Evolutionary conservation across 2,797 vertebrate species (phyloP), one percentile per base, ranked within the genome.

Genomic region (Pipistrellus kuhlii): DNA sequence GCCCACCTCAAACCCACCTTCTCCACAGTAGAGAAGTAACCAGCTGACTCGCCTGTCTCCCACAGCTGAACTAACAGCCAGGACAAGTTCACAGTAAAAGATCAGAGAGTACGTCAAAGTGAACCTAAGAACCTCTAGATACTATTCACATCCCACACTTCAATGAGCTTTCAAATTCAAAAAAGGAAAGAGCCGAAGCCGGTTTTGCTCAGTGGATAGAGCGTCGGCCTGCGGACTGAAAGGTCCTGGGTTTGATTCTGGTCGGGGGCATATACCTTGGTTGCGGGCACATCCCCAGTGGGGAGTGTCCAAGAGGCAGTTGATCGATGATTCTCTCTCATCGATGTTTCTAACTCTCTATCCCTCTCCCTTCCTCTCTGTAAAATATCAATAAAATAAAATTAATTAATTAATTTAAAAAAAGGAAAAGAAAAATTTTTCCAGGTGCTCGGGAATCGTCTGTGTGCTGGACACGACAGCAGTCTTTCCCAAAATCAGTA

Each of bases 131-230:
- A 81, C 32, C 48, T 68, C 32, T 38, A 66, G 8, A 27, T 46
- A 59, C 18, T 68, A 66, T 10, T 83, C 27, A 87, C 35, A 72
- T 5, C 21, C 30, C 57, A 7, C 4, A 41, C 12, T 77, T 90
- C 27, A 27, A 57, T 20, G 41, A 55, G 23, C 38, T 83, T 90
- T 86, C 88, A 92, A 90, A 78, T 25, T 75, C 10, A 88, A 83
- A 90, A 71, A 15, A 91, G 21, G 11, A 27, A 21, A 32, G 38
- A 41, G 38, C 38, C 38, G 38, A 41, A 41, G 3, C 38, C 38
- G 6, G 6, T 6, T 41, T 41, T 6, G 38, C 38, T 41, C 38
- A 41, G 38, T 41, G 38, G 38, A 41, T 41, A 41, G 38, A 41
- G 38, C 38, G 6, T 41, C 38, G 38, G 38, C 6, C 38, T 41